A percentile compares a stretch with the other conserved stretches of the same genome.
These are phyloP conservation scores for Cataglyphis cursor DNA, from an alignment of 2,888 invertebrate species.

Conservation along the genomic window DNA sequence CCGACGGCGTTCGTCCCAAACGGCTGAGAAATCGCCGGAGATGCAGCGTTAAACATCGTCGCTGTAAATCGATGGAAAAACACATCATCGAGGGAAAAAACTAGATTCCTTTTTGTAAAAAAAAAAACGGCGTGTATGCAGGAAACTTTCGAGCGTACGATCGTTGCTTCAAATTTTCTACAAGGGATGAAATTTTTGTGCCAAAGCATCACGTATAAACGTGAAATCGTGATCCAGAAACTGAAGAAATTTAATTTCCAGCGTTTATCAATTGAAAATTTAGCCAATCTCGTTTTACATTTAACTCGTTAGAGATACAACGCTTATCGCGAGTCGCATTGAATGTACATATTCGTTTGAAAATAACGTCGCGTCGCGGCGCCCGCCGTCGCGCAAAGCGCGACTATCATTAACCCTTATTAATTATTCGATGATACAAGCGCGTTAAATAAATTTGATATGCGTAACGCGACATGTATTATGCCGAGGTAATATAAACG, in stretches of 20 bases:
- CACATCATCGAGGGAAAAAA: conserved; percentile 53
- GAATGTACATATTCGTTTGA: conserved; percentile 23
- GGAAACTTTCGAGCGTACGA: conserved; percentile 48
- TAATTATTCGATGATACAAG: conserved; percentile 64
- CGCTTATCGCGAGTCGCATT: not conserved
- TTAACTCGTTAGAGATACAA: conserved; percentile 17
- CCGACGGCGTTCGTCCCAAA: conserved; percentile 73
- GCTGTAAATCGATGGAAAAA: conserved; percentile 79
- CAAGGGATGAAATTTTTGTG: conserved; percentile 64
- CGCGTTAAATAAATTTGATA: conserved; percentile 67
- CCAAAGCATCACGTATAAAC: not conserved
- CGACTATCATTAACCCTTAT: conserved; percentile 58
- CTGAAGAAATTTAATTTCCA: not conserved
- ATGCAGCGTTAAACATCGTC: conserved; percentile 83
- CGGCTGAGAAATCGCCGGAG: conserved; percentile 82
- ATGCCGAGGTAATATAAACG: conserved; percentile 59
- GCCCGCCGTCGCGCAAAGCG: conserved; percentile 33
- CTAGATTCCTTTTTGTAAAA: conserved; percentile 28
- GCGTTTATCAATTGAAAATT: not conserved
- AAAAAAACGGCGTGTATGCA: conserved; percentile 38
- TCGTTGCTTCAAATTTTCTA: conserved; percentile 66
- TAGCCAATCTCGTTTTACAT: not conserved
- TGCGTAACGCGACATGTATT: conserved; percentile 56
- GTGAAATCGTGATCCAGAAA: not conserved
- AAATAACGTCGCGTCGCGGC: conserved; percentile 32